Evolutionary conservation across 2,888 invertebrate species (phyloP).

Genomic region (Frankliniella intonsa): DNA sequence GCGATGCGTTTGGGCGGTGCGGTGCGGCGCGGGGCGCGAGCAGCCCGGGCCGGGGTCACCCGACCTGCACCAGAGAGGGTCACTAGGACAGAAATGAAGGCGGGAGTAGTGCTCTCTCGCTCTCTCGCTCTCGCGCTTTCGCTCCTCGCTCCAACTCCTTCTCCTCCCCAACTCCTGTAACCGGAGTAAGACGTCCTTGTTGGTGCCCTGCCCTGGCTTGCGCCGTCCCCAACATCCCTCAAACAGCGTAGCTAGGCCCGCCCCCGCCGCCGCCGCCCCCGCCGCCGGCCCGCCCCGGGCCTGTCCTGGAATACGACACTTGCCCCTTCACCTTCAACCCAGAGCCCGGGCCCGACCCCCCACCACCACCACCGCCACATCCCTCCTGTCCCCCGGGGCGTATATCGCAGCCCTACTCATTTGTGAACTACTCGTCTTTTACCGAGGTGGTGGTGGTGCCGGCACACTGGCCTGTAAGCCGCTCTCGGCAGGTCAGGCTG

Average conservation of each 20-base stretch:
- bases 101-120: too few species aligned
- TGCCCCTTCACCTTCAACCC: too few species aligned
- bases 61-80: neutral
- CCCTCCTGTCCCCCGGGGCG: neutral
- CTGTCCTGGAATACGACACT: too few species aligned
- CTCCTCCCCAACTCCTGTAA: too few species aligned
- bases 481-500: neutral
- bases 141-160: neutral
- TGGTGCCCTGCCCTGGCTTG: too few species aligned
- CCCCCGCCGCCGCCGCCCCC: neutral
- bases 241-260: neutral
- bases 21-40: too few species aligned
- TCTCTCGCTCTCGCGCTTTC: neutral
- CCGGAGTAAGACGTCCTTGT: too few species aligned
- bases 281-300: neutral
- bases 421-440: too few species aligned
- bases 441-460: too few species aligned
- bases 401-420: neutral
- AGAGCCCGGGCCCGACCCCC: neutral
- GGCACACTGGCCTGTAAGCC: too few species aligned
- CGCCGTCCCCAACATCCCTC: too few species aligned
- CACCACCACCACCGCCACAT: neutral
- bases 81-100: neutral
- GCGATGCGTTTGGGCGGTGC: too few species aligned
- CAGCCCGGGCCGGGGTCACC: neutral